Evolutionary conservation across 1,140 invertebrate species (phyloP).

Genomic region (Portunus trituberculatus): DNA sequence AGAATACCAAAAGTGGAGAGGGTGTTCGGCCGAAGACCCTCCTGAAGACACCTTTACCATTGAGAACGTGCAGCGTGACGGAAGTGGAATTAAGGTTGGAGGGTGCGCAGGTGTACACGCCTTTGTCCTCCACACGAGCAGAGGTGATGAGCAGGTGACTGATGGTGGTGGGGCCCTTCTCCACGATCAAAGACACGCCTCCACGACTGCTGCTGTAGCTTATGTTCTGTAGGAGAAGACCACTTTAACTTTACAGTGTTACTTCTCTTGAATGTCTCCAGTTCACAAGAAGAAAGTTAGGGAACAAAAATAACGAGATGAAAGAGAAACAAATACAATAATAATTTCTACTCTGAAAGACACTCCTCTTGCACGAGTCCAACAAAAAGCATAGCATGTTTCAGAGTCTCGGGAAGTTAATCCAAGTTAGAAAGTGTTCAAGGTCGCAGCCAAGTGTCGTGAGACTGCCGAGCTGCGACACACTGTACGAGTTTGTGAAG

Average conservation of each 20-base stretch:
- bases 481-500: no score
- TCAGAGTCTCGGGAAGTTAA: neutral
- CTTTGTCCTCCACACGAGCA: slow-evolving; percentile 91
- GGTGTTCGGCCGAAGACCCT: neutral
- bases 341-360: no score
- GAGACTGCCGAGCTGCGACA: no score
- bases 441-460: no score
- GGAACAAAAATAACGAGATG: neutral
- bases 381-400: neutral
- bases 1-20: neutral
- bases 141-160: slow-evolving; percentile 93
- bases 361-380: no score
- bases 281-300: no score
- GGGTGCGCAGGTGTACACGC: slow-evolving; percentile 94
- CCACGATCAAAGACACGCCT: slow-evolving; percentile 93
- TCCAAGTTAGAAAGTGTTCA: neutral
- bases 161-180: slow-evolving; percentile 93
- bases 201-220: slow-evolving; percentile 95
- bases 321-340: neutral
- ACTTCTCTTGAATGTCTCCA: no score
- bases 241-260: no score
- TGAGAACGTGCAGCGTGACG: slow-evolving; percentile 92
- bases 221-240: slow-evolving; percentile 85
- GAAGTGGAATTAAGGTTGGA: slow-evolving; percentile 93
- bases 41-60: slow-evolving; percentile 84